phyloP scores from a whole-genome alignment of 2,888 invertebrate species.

The Tromatobia lineatoria region DNA sequence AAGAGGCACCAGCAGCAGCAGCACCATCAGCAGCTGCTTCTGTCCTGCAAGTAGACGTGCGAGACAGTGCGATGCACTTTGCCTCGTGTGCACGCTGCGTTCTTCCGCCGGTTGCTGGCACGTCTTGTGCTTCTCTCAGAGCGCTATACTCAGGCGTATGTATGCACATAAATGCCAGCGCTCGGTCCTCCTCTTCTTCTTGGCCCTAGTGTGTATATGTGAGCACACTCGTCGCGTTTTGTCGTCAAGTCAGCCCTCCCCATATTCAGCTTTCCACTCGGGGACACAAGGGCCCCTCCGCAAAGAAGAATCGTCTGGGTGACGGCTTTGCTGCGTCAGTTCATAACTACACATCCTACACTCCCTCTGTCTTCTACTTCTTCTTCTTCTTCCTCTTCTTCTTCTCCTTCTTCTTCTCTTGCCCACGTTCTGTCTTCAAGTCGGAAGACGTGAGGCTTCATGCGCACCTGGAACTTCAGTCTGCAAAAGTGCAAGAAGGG shows the following conservation, averaged over 20 bases:
- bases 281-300: conserved; percentile 1
- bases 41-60: conserved; percentile 6
- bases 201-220: background rate
- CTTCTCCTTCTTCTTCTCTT: background rate
- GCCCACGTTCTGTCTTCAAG: background rate
- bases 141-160: background rate
- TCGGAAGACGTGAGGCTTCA: background rate
- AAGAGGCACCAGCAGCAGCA: conserved; percentile 18
- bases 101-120: conserved; percentile 20
- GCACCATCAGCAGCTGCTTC: conserved; percentile 1
- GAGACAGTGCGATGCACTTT: conserved; percentile 50
- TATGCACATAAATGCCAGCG: background rate
- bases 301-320: conserved; percentile 28
- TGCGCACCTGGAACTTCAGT: background rate
- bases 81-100: conserved; percentile 25
- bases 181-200: background rate
- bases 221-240: conserved; percentile 2
- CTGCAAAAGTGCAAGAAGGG: background rate
- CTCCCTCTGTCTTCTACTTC: background rate
- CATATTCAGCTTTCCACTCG: conserved; percentile 27
- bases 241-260: conserved; percentile 8
- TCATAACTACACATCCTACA: conserved; percentile 1
- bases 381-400: background rate
- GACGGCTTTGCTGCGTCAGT: conserved; percentile 25
- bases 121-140: conserved; percentile 25